Evolutionary conservation across 92 coral and sea anemone species (phyloP), one percentile per base, ranked within the genome.

Genomic region (Paramuricea clavata): DNA sequence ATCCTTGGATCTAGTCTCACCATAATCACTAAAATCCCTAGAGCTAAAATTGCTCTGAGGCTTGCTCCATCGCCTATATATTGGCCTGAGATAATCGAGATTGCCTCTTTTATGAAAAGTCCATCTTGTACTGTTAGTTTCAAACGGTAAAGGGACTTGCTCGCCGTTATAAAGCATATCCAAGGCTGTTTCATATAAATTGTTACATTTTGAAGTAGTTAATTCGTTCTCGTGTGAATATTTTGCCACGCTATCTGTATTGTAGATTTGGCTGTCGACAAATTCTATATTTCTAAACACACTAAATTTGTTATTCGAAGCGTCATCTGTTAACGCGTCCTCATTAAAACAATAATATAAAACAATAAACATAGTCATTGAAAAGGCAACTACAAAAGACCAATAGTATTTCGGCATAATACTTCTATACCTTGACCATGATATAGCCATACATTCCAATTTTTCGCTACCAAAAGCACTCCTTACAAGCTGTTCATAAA

Each of bases 81-180:
- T 59, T 12, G 22, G 6, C 15, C 21, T 79, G 26, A 79, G 56
- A 19, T 17, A n/a, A 33, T 79, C 57, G 13, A 79, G 73, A 23
- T 79, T 27, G 19, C 71, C 73, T 5, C n/a, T 64, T 16, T 23
- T 33, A 28, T 57, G 84, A 35, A 79, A 79, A 0, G 26, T 34
- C 84, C 73, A 61, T 33, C 57, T 36, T 27, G 73, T 79, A 11
- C 10, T 36, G 42, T 21, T 33, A 23, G 73, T 79, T 59, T 79
- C 52, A 61, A 59, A 36, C 26, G 84, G 84, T 34, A 61, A 69
- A 22, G 59, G 22, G 12, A 61, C 34, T 60, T 21, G 31, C 30
- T 33, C 56, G 41, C 84, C 84, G 34, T 35, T 41, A 28, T 11
- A 27, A n/a, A 79, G 73, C 84, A 79, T 79, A 34, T 79, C 71